phyloP scores from a whole-genome alignment of 2,888 invertebrate species.

The Lysandra coridon region DNA sequence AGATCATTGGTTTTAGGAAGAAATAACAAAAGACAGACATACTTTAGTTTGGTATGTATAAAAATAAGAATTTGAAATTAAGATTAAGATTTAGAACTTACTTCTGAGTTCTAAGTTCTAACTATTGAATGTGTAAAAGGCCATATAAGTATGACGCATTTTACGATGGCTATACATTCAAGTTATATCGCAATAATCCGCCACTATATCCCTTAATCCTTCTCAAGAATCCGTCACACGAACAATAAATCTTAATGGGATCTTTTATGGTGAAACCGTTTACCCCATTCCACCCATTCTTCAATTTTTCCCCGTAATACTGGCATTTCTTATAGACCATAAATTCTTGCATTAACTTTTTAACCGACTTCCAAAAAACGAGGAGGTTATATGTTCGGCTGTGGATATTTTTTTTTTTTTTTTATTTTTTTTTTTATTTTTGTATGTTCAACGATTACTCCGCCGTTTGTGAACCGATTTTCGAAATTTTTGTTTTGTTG shows the following conservation, averaged over 20 bases:
- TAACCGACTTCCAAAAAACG: too few species aligned
- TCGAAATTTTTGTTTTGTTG: too few species aligned
- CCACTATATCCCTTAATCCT: slow-evolving; percentile 11
- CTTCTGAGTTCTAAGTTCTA: neutral
- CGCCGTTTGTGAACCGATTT: too few species aligned
- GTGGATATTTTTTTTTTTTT: too few species aligned
- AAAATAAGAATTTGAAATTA: too few species aligned
- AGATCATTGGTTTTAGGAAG: too few species aligned
- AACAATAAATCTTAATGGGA: slow-evolving; percentile 18
- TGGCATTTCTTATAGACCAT: neutral
- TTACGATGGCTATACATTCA: neutral
- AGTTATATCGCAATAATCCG: neutral
- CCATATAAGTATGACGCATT: neutral
- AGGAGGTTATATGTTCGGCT: too few species aligned
- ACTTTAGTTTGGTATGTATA: too few species aligned
- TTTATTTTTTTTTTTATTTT: too few species aligned
- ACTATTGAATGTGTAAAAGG: neutral
- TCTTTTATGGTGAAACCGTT: slow-evolving; percentile 25
- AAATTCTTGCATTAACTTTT: neutral
- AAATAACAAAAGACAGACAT: too few species aligned
- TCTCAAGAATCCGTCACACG: slow-evolving; percentile 22
- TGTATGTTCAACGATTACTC: too few species aligned
- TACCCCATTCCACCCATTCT: slow-evolving; percentile 16
- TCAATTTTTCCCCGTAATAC: neutral
- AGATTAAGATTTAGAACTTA: too few species aligned